Base-by-base conservation (phyloP, 2,797 vertebrate genomes). In the Oreochromis mossambicus region DNA sequence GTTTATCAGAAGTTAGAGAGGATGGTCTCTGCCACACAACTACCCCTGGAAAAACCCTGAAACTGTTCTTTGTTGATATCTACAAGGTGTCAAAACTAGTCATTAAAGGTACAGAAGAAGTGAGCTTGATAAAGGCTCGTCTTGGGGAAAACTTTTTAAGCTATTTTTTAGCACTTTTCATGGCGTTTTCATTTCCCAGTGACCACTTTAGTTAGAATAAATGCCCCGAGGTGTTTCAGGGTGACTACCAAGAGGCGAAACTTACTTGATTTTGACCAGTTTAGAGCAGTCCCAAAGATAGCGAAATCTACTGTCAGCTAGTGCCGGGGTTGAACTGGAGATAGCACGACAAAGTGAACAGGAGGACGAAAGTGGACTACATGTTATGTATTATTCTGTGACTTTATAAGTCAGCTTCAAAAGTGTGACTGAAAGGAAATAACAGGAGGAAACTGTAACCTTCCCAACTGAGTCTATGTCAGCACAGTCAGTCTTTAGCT, bases 221-320 rank as follows among this genome's bases (percentile, higher is more conserved):
- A 43, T 43, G 21, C 5, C 34, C 61, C 3, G n/a, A 43, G 5
- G 8, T 68, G 36, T 68, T 43, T 68, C 13, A 68, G 1, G 5
- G 63, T 43, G 38, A 43, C 4, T 0, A 66, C 36, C 61, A 38
- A 43, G 36, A 21, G 3, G 61, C 0, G 0, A 1, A n/a, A 0
- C 0, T n/a, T 38, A 13, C 58, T 63, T 66, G 19, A 21, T 2
- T 66, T 66, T 41, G 61, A 21, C 19, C 36, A 38, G 1, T n/a
- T 21, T 66, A 8, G 61, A 21, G 34, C 19, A 2, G 8, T 19
- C 19, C 19, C 48, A 51, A n/a, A 19, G 19, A n/a, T 9, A 5
- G 1, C 19, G 9, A 66, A 38, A 21, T 66, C 34, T 38, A 66
- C 34, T 12, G 1, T 66, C 34, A 38, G 12, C 36, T 41, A 41